phyloP scores from a whole-genome alignment of 2,797 vertebrate genomes.

The Neostethus bicornis region DNA sequence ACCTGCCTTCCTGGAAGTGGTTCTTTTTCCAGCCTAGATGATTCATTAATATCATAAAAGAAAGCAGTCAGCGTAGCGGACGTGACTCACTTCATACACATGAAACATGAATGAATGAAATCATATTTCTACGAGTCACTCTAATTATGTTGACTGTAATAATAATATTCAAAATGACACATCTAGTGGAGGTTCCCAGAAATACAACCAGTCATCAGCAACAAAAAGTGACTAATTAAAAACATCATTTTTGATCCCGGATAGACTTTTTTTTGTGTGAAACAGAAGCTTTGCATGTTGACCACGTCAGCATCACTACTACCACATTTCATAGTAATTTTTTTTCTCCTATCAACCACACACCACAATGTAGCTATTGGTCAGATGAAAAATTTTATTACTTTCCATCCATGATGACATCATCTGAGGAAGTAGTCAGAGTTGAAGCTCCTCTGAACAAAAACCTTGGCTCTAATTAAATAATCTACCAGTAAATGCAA shows the following conservation, averaged over 20 bases:
- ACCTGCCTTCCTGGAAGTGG: slow-evolving; percentile 32
- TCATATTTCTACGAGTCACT: slow-evolving; percentile 64
- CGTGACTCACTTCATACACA: slow-evolving; percentile 55
- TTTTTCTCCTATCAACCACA: slow-evolving; percentile 3
- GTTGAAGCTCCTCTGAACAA: slow-evolving; percentile 56
- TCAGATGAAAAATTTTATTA: slow-evolving; percentile 13
- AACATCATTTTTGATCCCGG: no score
- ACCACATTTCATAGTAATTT: not conserved
- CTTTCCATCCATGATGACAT: slow-evolving; percentile 50
- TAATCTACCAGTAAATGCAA: slow-evolving; percentile 80
- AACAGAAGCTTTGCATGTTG: not conserved
- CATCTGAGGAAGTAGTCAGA: slow-evolving; percentile 57
- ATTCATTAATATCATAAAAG: slow-evolving; percentile 55
- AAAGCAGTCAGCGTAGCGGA: slow-evolving; percentile 20
- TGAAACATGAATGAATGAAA: slow-evolving; percentile 53
- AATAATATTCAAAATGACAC: slow-evolving; percentile 49
- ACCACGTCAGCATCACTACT: not conserved
- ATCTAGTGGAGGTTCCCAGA: slow-evolving; percentile 64
- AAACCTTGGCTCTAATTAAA: slow-evolving; percentile 80
- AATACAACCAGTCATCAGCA: slow-evolving; percentile 41
- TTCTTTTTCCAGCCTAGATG: slow-evolving; percentile 31
- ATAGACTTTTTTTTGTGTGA: not conserved
- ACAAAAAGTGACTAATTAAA: not conserved
- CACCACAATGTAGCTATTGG: slow-evolving; percentile 9
- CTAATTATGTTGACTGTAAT: slow-evolving; percentile 34